Conservation (phyloP, 2,888 invertebrate species). For the Therioaphis trifolii region DNA sequence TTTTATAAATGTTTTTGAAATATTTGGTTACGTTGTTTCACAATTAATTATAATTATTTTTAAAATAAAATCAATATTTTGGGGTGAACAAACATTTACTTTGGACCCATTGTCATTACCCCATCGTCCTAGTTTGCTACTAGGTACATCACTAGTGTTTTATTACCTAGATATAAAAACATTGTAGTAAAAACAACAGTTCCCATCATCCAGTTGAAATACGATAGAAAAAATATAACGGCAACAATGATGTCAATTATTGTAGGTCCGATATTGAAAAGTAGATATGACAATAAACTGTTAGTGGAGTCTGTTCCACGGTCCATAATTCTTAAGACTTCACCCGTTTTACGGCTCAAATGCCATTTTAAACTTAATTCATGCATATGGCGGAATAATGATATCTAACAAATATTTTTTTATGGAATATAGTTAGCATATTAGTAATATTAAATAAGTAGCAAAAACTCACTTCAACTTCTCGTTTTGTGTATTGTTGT, state of each 20-base stretch:
- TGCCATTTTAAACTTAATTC: slow-evolving; percentile 89
- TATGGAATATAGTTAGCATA: slow-evolving; percentile 1
- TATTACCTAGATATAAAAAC: slow-evolving; percentile 92
- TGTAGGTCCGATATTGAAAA: slow-evolving; percentile 94
- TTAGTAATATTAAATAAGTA: slow-evolving; percentile 1
- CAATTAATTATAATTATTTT: too few relatives aligned
- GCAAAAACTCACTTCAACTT: slow-evolving; percentile 80
- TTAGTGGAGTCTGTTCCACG: slow-evolving; percentile 97
- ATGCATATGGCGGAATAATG: slow-evolving; percentile 89
- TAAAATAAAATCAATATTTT: too few relatives aligned
- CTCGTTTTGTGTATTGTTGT: slow-evolving; percentile 94
- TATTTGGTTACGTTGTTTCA: too few relatives aligned
- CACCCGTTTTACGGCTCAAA: too few relatives aligned
- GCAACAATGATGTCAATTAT: slow-evolving; percentile 92
- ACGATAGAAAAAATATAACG: slow-evolving; percentile 85
- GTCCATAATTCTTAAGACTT: too few relatives aligned
- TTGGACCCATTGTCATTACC: too few relatives aligned
- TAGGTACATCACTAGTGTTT: too few relatives aligned
- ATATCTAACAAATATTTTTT: slow-evolving; percentile 73
- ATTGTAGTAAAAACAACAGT: slow-evolving; percentile 94
- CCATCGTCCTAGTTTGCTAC: too few relatives aligned
- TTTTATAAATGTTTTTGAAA: too few relatives aligned
- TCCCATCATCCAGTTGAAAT: slow-evolving; percentile 95
- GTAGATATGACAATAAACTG: slow-evolving; percentile 88
- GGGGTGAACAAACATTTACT: too few relatives aligned